Percentiles rank a stretch among this genome's conserved stretches.
phyloP scores from a whole-genome alignment of 35 echinoderm and acorn worm species.

The Holothuria glaberrima region DNA sequence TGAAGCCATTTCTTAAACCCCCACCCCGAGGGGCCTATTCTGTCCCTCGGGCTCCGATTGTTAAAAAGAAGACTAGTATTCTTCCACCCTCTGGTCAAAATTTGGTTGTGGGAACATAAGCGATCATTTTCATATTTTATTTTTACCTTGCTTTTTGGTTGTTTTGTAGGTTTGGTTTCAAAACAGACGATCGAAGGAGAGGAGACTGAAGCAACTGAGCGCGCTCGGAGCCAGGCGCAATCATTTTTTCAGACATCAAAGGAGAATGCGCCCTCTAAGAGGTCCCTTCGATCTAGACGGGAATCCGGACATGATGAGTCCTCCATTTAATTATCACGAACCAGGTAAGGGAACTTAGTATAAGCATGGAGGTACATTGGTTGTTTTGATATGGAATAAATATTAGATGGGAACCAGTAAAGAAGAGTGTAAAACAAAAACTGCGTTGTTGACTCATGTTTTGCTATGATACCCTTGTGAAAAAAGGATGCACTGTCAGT shows the following conservation, averaged over 20 bases:
- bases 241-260: slow-evolving; percentile 93
- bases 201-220: slow-evolving; percentile 97
- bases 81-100: slow-evolving; percentile 1
- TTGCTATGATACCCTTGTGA: too few species aligned
- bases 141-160: background rate
- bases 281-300: slow-evolving; percentile 97
- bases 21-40: background rate
- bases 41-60: background rate
- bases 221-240: slow-evolving; percentile 93
- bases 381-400: too few species aligned
- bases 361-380: too few species aligned
- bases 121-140: slow-evolving; percentile 23
- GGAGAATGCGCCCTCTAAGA: slow-evolving; percentile 91
- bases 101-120: background rate
- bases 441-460: too few species aligned
- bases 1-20: slow-evolving; percentile 29
- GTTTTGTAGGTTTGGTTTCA: slow-evolving; percentile 94
- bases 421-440: too few species aligned
- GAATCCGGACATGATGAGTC: slow-evolving; percentile 97
- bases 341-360: slow-evolving; percentile 19
- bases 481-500: too few species aligned
- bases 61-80: background rate
- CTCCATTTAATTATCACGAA: slow-evolving; percentile 84
- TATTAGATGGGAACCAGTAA: too few species aligned
- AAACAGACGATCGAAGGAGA: slow-evolving; percentile 94